A percentile compares a stretch with the other conserved stretches of the same genome.
phyloP scores from a whole-genome alignment of 2,797 vertebrate species.

The Microhierax caerulescens region DNA sequence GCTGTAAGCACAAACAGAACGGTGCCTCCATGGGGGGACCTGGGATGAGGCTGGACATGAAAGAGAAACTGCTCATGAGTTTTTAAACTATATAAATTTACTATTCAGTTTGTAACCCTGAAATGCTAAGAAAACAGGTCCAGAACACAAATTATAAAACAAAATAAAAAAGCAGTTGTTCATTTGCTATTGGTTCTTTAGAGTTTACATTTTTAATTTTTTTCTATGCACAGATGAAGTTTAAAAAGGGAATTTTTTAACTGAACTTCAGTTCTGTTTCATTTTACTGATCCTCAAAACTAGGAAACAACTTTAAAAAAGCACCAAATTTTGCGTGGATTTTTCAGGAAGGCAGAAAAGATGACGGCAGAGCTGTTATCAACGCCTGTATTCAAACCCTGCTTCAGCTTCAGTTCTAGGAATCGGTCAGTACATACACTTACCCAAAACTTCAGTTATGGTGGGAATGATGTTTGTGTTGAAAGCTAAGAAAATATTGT shows the following conservation, averaged over 20 bases:
- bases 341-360: background rate
- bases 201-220: background rate
- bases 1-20: background rate
- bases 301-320: background rate
- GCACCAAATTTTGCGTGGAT: background rate
- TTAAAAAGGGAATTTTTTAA: background rate
- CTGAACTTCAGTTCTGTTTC: background rate
- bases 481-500: background rate
- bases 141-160: background rate
- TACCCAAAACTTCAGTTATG: background rate
- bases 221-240: background rate
- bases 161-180: background rate
- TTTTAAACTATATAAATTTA: background rate
- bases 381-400: background rate
- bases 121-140: background rate
- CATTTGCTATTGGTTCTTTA: background rate
- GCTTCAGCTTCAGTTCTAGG: background rate
- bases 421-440: background rate
- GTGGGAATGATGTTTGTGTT: background rate
- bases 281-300: background rate
- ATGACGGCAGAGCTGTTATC: background rate
- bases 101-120: background rate
- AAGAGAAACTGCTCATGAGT: background rate
- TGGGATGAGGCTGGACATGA: background rate
- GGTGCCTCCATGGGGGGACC: fast-evolving